Percentiles rank a stretch among this genome's conserved stretches.
phyloP scores from a whole-genome alignment of 2,797 vertebrate genomes.

The Naso thynnoides region DNA sequence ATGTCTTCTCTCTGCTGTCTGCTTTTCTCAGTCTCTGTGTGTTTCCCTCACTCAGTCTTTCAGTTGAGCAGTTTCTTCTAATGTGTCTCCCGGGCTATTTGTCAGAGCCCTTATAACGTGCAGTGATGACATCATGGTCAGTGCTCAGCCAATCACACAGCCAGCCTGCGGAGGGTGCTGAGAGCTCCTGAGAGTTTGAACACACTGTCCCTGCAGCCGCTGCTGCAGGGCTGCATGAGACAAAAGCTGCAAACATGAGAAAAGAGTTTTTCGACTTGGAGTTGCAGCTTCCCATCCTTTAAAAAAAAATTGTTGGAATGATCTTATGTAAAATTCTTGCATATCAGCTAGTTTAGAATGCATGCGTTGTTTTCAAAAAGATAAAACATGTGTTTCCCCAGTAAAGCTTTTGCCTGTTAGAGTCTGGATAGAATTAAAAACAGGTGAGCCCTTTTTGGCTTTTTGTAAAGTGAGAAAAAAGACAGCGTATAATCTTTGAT shows the following conservation, averaged over 20 bases:
- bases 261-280: constrained; percentile 11
- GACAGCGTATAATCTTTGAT: not conserved
- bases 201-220: constrained; percentile 69
- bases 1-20: constrained; percentile 56
- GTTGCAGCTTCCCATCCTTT: not conserved
- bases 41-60: constrained; percentile 65
- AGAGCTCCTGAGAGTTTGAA: constrained; percentile 78
- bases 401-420: not conserved
- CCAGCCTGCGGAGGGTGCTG: constrained; percentile 65
- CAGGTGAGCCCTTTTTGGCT: constrained; percentile 11
- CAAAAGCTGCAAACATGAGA: constrained; percentile 28
- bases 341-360: not conserved
- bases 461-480: constrained; percentile 15
- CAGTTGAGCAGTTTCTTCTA: constrained; percentile 76
- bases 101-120: constrained; percentile 86
- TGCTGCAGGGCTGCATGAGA: constrained; percentile 57
- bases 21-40: constrained; percentile 49
- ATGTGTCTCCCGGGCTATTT: constrained; percentile 85
- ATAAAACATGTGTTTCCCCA: constrained; percentile 3
- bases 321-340: not conserved
- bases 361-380: not conserved
- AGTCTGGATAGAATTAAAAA: constrained; percentile 39
- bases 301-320: not conserved
- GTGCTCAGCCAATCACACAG: constrained; percentile 82
- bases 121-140: constrained; percentile 85